phyloP scores from a whole-genome alignment of 2,888 invertebrate genomes.

The Galeruca laticollis region DNA sequence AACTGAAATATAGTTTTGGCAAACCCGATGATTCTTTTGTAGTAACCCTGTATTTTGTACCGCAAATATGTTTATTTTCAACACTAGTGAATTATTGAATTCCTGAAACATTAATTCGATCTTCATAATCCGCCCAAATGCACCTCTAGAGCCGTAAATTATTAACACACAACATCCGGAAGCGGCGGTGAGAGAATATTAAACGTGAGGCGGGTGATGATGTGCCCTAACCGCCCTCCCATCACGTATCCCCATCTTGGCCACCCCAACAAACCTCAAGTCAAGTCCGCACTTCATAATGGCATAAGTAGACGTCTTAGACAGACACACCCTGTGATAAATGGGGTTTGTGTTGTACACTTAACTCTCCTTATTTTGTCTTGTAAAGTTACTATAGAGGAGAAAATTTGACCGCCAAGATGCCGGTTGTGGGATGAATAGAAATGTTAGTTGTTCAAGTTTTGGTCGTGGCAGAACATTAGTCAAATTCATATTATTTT shows the following conservation, averaged over 20 bases:
- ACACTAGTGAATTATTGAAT: not conserved
- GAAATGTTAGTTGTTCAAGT: slow-evolving; percentile 11
- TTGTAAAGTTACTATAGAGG: slow-evolving; percentile 43
- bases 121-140: slow-evolving; percentile 34
- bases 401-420: slow-evolving; percentile 41
- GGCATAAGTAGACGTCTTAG: slow-evolving; percentile 59
- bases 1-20: too few species aligned
- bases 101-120: slow-evolving; percentile 30
- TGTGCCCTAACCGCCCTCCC: slow-evolving; percentile 19
- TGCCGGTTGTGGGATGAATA: slow-evolving; percentile 29
- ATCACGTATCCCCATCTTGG: slow-evolving; percentile 34
- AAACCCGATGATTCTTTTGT: too few species aligned
- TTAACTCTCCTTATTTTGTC: slow-evolving; percentile 44
- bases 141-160: slow-evolving; percentile 45
- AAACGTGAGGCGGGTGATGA: slow-evolving; percentile 39
- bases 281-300: slow-evolving; percentile 58
- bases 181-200: slow-evolving; percentile 46
- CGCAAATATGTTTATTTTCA: not conserved
- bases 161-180: slow-evolving; percentile 44
- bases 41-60: too few species aligned
- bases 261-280: slow-evolving; percentile 49
- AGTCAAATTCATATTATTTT: slow-evolving; percentile 11
- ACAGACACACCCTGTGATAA: slow-evolving; percentile 58
- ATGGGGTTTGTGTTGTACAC: slow-evolving; percentile 53
- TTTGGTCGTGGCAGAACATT: slow-evolving; percentile 30